phyloP scores from a whole-genome alignment of 2,888 invertebrate genomes.

The Lasioglossum calceatum region DNA sequence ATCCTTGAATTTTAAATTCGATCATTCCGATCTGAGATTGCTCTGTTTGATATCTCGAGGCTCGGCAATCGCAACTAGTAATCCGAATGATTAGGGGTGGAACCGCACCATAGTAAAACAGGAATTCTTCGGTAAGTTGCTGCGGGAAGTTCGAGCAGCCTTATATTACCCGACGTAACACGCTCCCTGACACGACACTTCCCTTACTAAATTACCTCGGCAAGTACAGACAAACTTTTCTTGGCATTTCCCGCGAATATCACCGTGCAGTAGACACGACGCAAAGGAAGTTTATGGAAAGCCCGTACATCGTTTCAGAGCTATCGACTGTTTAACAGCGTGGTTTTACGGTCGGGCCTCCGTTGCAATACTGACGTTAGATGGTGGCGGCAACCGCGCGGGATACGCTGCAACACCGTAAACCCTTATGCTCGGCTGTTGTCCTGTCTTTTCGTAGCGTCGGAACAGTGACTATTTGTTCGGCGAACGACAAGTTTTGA shows the following conservation, averaged over 20 bases:
- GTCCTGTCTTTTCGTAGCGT: conserved; percentile 20
- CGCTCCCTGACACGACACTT: not conserved
- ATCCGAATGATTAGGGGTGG: conserved; percentile 1
- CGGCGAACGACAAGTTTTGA: conserved; percentile 48
- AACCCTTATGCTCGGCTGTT: conserved; percentile 56
- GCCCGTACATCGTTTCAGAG: conserved; percentile 60
- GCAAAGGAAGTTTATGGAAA: conserved; percentile 67
- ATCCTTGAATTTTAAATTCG: not conserved
- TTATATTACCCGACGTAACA: not conserved
- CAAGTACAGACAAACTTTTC: conserved; percentile 23
- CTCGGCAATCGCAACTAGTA: not conserved
- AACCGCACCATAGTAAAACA: not conserved
- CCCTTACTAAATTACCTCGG: not conserved
- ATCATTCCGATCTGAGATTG: not conserved
- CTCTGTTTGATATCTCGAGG: not conserved
- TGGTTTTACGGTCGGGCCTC: conserved; percentile 70
- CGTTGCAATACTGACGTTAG: conserved; percentile 70
- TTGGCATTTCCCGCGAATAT: conserved; percentile 26
- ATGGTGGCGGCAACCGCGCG: conserved; percentile 54
- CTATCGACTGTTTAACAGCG: conserved; percentile 68
- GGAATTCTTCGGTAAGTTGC: not conserved
- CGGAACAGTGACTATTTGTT: conserved; percentile 52
- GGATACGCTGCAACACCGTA: conserved; percentile 72
- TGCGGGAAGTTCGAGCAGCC: not conserved
- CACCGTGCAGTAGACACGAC: conserved; percentile 21